A percentile compares a stretch with the other conserved stretches of the same genome.
phyloP scores from a whole-genome alignment of 2,113 vertebrate species.

The Triplophysa tibetana region DNA sequence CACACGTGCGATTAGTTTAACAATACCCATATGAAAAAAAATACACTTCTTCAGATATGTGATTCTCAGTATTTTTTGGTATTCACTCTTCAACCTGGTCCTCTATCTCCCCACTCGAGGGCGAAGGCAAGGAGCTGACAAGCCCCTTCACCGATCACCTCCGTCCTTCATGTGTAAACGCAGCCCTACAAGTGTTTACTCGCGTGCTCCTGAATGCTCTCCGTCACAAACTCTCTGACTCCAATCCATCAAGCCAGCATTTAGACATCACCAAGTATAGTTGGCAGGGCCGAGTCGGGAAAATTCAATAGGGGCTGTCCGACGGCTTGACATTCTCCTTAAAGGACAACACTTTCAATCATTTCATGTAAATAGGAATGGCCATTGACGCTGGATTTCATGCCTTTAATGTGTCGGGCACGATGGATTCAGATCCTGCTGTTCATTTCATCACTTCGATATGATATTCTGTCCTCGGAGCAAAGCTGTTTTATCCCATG shows the following conservation, averaged over 20 bases:
- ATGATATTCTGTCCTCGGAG: constrained; percentile 24
- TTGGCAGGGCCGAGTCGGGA: constrained; percentile 21
- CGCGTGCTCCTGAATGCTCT: constrained; percentile 17
- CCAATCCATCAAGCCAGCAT: constrained; percentile 49
- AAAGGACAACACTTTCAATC: constrained; percentile 56
- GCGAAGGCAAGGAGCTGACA: constrained; percentile 9
- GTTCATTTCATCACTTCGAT: constrained; percentile 47
- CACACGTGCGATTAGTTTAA: constrained; percentile 70
- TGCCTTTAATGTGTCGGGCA: background rate
- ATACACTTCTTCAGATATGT: constrained; percentile 56
- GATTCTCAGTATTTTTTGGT: background rate
- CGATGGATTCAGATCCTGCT: constrained; percentile 42
- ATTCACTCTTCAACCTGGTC: background rate
- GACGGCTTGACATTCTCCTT: constrained; percentile 48
- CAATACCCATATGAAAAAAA: constrained; percentile 71
- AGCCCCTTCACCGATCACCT: constrained; percentile 14
- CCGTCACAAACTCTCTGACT: constrained; percentile 34
- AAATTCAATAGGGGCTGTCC: constrained; percentile 43
- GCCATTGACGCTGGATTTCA: constrained; percentile 37
- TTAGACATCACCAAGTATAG: constrained; percentile 41
- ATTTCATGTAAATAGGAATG: constrained; percentile 55
- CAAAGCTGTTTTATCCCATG: background rate
- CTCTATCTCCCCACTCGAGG: background rate
- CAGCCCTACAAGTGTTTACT: constrained; percentile 39
- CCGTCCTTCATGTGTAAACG: constrained; percentile 10